phyloP scores from a whole-genome alignment of 2,888 invertebrate genomes.

The Rotaria sp. region DNA sequence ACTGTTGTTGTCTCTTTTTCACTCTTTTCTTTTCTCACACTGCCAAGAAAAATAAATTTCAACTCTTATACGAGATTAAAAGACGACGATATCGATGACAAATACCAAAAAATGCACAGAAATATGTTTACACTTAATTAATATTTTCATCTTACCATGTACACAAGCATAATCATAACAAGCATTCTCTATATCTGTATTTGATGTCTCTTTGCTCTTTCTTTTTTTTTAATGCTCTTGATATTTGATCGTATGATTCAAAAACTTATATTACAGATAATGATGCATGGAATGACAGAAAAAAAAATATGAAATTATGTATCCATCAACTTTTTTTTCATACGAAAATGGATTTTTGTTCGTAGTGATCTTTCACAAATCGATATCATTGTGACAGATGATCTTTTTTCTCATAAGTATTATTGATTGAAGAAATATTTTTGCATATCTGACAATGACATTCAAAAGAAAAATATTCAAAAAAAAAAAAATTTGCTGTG shows the following conservation, averaged over 20 bases:
- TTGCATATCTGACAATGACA: too few species aligned
- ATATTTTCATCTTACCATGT: background rate
- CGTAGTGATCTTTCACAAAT: too few species aligned
- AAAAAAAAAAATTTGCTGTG: too few species aligned
- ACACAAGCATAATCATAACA: background rate
- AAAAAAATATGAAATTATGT: background rate
- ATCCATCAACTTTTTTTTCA: too few species aligned
- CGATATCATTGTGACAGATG: too few species aligned
- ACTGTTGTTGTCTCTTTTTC: background rate
- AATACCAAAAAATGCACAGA: background rate
- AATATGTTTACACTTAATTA: background rate
- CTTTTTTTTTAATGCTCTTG: background rate
- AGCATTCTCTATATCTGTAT: background rate
- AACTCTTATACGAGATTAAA: background rate
- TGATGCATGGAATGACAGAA: background rate
- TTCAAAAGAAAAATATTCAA: too few species aligned
- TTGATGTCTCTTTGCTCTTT: background rate
- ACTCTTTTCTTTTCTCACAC: background rate
- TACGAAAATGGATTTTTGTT: too few species aligned
- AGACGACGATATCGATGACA: background rate
- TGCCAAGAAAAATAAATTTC: background rate
- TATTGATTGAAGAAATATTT: too few species aligned
- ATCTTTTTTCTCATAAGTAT: too few species aligned
- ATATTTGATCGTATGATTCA: background rate
- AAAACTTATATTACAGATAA: background rate